Evolutionary conservation across 2,888 invertebrate species (phyloP), one percentile per base, ranked within the genome.

Genomic region (Lobophora halterata): DNA sequence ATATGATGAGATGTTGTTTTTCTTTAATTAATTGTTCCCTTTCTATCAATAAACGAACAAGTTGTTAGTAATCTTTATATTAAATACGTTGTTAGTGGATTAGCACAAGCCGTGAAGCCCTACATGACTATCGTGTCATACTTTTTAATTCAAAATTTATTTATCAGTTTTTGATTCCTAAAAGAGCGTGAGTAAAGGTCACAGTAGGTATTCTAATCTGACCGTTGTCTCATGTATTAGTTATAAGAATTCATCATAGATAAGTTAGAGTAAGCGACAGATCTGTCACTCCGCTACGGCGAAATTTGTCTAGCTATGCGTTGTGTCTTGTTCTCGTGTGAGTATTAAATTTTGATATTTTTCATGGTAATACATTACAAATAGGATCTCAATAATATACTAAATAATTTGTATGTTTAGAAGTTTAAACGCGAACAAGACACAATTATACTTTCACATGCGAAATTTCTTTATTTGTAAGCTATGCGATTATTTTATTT

Each of bases 1-100:
- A 76, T 75, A 72, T 55, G 67, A 79, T 71, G 64, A 75, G 68
- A 68, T 52, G 83, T 85, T 85, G 86, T 86, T 86, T 86, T 83
- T 65, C 77, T 86, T 81, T 60, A 41, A 55, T 54, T n/a, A n/a
- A 64, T 66, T 57, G 66, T 72, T 71, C 80, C 81, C 78, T 52
- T 58, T 26, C 13, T 25, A 11, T 29, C 47, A 57, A 63, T 27
- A 27, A 19, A 34, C 7, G n/a, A 16, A 33, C 4, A 7, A 7
- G 55, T 49, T 53, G 61, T 58, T 55, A 52, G 43, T 55, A 55
- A 61, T 46, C 52, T 47, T 59, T 31, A 39, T 55, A 54, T 50
- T 58, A 52, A 51, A 52, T 48, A 77, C 72, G 67, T 74, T 65
- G 49, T 59, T 47, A 52, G 73, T 66, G 74, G 73, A 67, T 68